A percentile compares a stretch with the other conserved stretches of the same genome.
Evolutionary conservation across 2,888 invertebrate genomes (phyloP).

Genomic region (Cantharis rufa): DNA sequence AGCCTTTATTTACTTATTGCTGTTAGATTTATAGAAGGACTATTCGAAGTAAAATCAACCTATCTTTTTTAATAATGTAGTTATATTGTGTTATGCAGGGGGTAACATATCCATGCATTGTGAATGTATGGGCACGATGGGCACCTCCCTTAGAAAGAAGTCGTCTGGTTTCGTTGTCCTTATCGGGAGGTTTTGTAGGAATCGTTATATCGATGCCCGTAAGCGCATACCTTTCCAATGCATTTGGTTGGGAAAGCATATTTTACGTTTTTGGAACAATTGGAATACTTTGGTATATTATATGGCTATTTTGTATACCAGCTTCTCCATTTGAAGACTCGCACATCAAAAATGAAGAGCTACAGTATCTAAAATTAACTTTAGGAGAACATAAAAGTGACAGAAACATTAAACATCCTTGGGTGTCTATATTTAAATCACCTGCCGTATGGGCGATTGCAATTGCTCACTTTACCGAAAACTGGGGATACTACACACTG

Average conservation of each 20-base stretch:
- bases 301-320: conserved; percentile 72
- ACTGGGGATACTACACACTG: conserved; percentile 88
- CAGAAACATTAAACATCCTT: conserved; percentile 68
- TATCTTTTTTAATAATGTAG: not conserved
- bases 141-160: conserved; percentile 79
- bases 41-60: conserved; percentile 44
- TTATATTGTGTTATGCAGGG: conserved; percentile 59
- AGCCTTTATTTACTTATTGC: conserved; percentile 71
- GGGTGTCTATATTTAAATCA: conserved; percentile 76
- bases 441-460: conserved; percentile 83
- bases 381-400: conserved; percentile 60
- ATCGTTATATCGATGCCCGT: conserved; percentile 82
- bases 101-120: conserved; percentile 78
- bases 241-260: conserved; percentile 78
- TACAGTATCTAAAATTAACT: conserved; percentile 71
- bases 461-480: conserved; percentile 83
- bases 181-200: conserved; percentile 84
- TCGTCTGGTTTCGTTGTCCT: conserved; percentile 78
- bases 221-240: conserved; percentile 73
- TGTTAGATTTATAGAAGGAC: conserved; percentile 60
- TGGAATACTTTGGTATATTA: conserved; percentile 72
- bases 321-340: conserved; percentile 78
- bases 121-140: conserved; percentile 85
- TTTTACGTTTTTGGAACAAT: conserved; percentile 78
- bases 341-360: conserved; percentile 71